Evolutionary conservation across 1,140 invertebrate species (phyloP).

Genomic region (Dendroctonus valens): DNA sequence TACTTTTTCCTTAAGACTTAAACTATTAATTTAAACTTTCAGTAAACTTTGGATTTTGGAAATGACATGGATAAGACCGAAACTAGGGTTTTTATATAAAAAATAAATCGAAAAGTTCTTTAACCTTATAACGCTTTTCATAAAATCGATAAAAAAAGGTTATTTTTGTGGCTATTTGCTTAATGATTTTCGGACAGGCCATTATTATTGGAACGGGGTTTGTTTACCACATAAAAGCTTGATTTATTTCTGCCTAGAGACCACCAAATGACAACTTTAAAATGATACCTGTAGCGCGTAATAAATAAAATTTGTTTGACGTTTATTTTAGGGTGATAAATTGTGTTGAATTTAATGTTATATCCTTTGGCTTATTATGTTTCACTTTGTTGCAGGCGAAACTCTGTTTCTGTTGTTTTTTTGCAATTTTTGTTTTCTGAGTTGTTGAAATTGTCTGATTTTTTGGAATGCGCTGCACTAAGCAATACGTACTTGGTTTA

Average conservation of each 20-base stretch:
- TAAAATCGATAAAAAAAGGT: too few species aligned
- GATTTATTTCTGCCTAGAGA: slow-evolving; percentile 22
- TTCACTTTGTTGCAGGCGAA: background rate
- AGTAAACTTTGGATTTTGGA: too few species aligned
- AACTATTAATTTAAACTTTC: too few species aligned
- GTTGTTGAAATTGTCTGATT: background rate
- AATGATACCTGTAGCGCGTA: slow-evolving; percentile 23
- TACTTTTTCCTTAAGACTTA: too few species aligned
- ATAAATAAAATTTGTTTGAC: slow-evolving; percentile 32
- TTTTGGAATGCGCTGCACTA: background rate
- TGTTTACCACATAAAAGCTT: slow-evolving; percentile 22
- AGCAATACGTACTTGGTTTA: background rate
- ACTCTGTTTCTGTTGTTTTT: background rate
- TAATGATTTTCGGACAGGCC: slow-evolving; percentile 15
- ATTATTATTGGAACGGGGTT: slow-evolving; percentile 19
- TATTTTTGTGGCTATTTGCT: background rate
- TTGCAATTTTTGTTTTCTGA: background rate
- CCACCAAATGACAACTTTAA: slow-evolving; percentile 25
- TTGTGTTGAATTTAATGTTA: slow-evolving; percentile 22
- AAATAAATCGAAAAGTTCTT: too few species aligned
- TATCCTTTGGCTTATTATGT: background rate
- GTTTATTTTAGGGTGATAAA: slow-evolving; percentile 26
- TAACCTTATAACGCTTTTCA: too few species aligned
- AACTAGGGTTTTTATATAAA: too few species aligned
- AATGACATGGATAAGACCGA: too few species aligned